phyloP scores from a whole-genome alignment of 2,888 invertebrate species.

The Augochlorella aurata region DNA sequence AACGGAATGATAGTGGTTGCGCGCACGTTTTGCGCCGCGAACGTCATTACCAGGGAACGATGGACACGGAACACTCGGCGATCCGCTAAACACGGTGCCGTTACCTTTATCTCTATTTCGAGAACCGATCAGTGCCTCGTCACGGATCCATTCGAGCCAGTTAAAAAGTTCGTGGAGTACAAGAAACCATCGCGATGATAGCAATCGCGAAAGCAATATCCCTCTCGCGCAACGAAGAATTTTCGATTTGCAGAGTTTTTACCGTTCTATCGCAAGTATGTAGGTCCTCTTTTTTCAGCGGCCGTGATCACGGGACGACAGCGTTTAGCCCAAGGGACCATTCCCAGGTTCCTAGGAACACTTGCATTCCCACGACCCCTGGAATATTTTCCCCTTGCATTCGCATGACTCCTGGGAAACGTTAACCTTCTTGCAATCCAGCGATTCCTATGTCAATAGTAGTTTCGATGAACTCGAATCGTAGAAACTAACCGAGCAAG shows the following conservation, averaged over 20 bases:
- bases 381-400: background rate
- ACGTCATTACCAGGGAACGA: slow-evolving; percentile 31
- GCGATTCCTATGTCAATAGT: no score
- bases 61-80: slow-evolving; percentile 12
- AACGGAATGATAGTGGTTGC: slow-evolving; percentile 55
- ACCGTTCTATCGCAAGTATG: background rate
- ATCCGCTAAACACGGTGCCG: slow-evolving; percentile 3
- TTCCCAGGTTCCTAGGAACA: background rate
- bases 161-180: background rate
- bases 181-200: background rate
- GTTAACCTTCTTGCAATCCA: no score
- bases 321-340: background rate
- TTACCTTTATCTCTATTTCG: slow-evolving; percentile 23
- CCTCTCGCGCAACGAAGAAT: background rate
- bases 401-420: background rate
- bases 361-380: no score
- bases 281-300: background rate
- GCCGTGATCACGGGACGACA: background rate
- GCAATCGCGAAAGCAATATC: background rate
- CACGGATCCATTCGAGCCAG: background rate
- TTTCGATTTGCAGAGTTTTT: background rate
- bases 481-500: background rate
- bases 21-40: slow-evolving; percentile 22
- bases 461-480: background rate
- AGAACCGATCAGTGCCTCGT: background rate